Evolutionary conservation across 2,113 vertebrate genomes (phyloP), one percentile per base, ranked within the genome.

Genomic region (Coregonus clupeaformis): DNA sequence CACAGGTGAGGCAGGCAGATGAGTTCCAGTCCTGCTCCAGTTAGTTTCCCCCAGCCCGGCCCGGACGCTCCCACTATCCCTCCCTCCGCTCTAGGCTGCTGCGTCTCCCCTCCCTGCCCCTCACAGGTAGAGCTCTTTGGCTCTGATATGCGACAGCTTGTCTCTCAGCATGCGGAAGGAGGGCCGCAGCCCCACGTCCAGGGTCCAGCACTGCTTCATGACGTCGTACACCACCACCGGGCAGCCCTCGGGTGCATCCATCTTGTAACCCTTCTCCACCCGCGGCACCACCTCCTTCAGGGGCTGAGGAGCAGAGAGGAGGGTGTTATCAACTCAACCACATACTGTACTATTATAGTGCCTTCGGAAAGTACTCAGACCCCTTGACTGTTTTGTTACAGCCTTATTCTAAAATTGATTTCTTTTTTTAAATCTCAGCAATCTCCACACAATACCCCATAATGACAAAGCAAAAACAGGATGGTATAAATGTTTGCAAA

Each of bases 191-290:
- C 82, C 64, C 0, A 96, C 71, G 45, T 99, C 97, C 92, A 99
- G 89, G 75, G 94, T 95, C 97, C 97, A 99, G 93, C 97, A 99
- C 90, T 96, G 95, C 92, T 96, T 97, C 97, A 98, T 99, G 88
- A 98, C 92, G 74, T 98, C 96, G 0, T 97, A 98, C 73, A 99
- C 97, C 0, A 95, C 94, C 0, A 92, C 82, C 0, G 96, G 91
- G 80, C 97, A 98, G 68, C 96, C 95, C 0, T 99, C 97, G 0
- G 97, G 97, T 60, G 96, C 91, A 0, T 98, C 97, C 97, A 99
- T 99, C 92, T 96, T 98, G 80, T 99, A 99, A 82, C 97, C 97
- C 89, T 96, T 98, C 91, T 98, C 96, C 78, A 99, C 97, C 0
- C 95, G 95, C 47, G 96, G 96, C 73, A 98, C 96, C 77, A 99